A percentile compares a stretch with the other conserved stretches of the same genome.
phyloP scores from a whole-genome alignment of 2,888 invertebrate species.

The Ypsolopha sequella region DNA sequence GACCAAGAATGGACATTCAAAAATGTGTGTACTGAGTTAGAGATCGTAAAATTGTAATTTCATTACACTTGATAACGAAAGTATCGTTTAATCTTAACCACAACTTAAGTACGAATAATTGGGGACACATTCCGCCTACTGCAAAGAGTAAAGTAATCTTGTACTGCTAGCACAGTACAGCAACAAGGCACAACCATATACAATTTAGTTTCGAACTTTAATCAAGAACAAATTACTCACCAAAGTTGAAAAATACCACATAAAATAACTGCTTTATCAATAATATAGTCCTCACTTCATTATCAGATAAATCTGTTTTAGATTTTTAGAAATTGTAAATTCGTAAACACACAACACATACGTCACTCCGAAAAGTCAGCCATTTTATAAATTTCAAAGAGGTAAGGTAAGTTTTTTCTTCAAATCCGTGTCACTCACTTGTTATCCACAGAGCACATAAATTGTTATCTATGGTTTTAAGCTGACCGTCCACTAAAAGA shows the following conservation, averaged over 20 bases:
- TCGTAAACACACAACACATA: slow-evolving; percentile 65
- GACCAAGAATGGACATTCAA: too few relatives aligned
- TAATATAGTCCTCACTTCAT: slow-evolving; percentile 33
- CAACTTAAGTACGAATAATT: slow-evolving; percentile 4
- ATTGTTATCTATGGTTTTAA: too few relatives aligned
- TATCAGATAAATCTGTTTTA: slow-evolving; percentile 14
- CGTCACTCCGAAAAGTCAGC: slow-evolving; percentile 57
- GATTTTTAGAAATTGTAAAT: slow-evolving; percentile 25
- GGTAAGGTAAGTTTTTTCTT: neutral
- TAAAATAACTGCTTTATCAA: slow-evolving; percentile 20
- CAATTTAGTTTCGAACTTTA: neutral
- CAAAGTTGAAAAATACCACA: slow-evolving; percentile 15
- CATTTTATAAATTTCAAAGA: slow-evolving; percentile 49
- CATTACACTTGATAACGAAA: too few relatives aligned
- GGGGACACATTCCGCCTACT: slow-evolving; percentile 42
- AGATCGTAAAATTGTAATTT: too few relatives aligned
- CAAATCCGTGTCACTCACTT: too few relatives aligned
- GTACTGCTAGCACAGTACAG: slow-evolving; percentile 21
- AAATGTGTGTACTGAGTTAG: too few relatives aligned
- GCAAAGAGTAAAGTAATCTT: too few relatives aligned
- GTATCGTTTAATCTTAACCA: too few relatives aligned
- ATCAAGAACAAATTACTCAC: neutral
- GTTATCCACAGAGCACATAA: too few relatives aligned
- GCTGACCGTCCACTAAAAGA: too few relatives aligned
- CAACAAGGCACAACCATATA: slow-evolving; percentile 22